Percentiles rank a stretch among this genome's conserved stretches.
Conservation (phyloP, 2,888 invertebrate species). For the Synergus umbraculus region DNA sequence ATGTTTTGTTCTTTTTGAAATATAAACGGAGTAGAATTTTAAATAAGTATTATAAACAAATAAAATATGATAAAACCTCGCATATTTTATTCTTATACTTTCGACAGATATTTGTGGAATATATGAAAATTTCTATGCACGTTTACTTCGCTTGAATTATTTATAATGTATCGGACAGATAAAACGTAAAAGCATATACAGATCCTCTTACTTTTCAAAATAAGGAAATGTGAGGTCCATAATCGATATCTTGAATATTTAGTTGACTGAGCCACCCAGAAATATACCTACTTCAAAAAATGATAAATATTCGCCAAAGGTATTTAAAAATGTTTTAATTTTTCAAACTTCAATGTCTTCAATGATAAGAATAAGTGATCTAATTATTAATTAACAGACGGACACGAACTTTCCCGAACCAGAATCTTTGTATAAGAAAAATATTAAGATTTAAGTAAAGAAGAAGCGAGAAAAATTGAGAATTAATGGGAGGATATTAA, state of each 20-base stretch:
- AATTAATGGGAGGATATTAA: neutral
- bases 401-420: neutral
- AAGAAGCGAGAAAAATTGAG: neutral
- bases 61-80: neutral
- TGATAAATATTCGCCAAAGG: neutral
- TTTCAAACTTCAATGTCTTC: neutral
- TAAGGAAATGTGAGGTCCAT: neutral
- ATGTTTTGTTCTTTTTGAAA: too few relatives aligned
- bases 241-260: neutral
- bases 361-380: neutral
- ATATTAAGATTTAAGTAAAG: neutral
- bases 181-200: neutral
- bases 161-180: neutral
- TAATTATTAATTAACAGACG: neutral
- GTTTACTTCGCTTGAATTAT: conserved; percentile 4
- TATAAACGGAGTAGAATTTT: too few relatives aligned
- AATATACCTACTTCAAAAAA: neutral
- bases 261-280: neutral
- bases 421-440: neutral
- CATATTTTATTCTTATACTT: neutral
- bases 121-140: neutral
- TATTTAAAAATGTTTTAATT: neutral
- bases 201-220: neutral
- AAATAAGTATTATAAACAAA: too few relatives aligned
- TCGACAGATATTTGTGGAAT: neutral